Conservation (phyloP, 2,888 invertebrate species). For the Hydrotaea diabolus region DNA sequence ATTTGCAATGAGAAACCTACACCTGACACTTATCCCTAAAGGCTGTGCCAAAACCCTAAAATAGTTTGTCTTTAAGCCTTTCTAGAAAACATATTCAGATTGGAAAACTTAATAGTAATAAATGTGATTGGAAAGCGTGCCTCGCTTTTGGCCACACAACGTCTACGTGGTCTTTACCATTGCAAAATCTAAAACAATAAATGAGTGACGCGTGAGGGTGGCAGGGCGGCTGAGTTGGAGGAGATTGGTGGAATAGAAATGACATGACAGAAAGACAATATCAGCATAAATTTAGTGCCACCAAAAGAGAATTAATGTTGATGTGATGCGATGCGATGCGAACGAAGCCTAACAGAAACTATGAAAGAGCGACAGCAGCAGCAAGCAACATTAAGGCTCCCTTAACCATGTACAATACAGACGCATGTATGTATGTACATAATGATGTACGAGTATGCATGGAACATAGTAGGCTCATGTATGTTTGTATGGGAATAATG, state of each 20-base stretch:
- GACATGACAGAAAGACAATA: slow-evolving; percentile 46
- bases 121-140: slow-evolving; percentile 45
- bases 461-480: no score
- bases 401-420: no score
- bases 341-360: slow-evolving; percentile 50
- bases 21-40: no score
- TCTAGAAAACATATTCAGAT: slow-evolving; percentile 52
- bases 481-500: no score
- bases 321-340: slow-evolving; percentile 49
- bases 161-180: neutral
- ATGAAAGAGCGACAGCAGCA: slow-evolving; percentile 39
- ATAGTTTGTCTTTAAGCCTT: no score
- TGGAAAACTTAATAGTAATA: slow-evolving; percentile 54
- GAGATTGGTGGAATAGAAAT: slow-evolving; percentile 21
- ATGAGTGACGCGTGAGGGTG: neutral
- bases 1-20: no score
- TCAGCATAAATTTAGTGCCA: slow-evolving; percentile 51
- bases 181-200: neutral
- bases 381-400: neutral
- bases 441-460: no score
- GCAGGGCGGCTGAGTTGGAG: neutral
- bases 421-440: no score
- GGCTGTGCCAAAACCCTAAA: no score
- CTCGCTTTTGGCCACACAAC: neutral
- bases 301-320: slow-evolving; percentile 58